A percentile compares a stretch with the other conserved stretches of the same genome.
Evolutionary conservation across 2,888 invertebrate genomes (phyloP).

Genomic region (Trachelus iudaicus): DNA sequence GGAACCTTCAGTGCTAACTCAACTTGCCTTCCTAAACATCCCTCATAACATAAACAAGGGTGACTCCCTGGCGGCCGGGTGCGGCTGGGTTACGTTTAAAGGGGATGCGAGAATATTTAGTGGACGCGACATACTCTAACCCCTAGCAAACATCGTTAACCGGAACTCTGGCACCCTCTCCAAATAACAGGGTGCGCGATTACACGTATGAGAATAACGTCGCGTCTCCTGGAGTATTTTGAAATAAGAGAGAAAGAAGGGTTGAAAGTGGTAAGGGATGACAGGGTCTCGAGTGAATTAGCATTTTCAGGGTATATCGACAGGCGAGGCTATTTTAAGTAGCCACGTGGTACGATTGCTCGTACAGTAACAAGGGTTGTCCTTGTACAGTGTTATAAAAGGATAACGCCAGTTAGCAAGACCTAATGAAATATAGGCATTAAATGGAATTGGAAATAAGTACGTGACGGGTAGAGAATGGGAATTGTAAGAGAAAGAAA

Average conservation of each 20-base stretch:
- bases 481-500: neutral
- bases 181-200: constrained; percentile 27
- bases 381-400: neutral
- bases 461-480: neutral
- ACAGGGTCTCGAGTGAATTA: neutral
- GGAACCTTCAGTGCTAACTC: constrained; percentile 18
- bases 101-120: constrained; percentile 36
- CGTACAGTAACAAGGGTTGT: neutral
- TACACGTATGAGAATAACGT: constrained; percentile 5
- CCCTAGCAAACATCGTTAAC: constrained; percentile 44
- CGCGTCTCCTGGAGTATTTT: neutral
- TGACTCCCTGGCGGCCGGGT: constrained; percentile 23
- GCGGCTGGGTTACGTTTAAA: neutral
- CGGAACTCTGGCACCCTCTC: constrained; percentile 29
- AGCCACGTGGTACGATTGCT: neutral
- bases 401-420: neutral
- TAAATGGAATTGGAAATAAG: neutral
- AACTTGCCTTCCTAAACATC: constrained; percentile 25
- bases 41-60: constrained; percentile 46
- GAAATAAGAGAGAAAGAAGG: neutral
- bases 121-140: constrained; percentile 30
- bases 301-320: neutral
- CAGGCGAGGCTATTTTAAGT: neutral
- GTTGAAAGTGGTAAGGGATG: neutral
- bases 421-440: neutral